These are phyloP conservation scores for Eilema sororculum DNA, from an alignment of 2,888 invertebrate genomes.

Conservation along the genomic window DNA sequence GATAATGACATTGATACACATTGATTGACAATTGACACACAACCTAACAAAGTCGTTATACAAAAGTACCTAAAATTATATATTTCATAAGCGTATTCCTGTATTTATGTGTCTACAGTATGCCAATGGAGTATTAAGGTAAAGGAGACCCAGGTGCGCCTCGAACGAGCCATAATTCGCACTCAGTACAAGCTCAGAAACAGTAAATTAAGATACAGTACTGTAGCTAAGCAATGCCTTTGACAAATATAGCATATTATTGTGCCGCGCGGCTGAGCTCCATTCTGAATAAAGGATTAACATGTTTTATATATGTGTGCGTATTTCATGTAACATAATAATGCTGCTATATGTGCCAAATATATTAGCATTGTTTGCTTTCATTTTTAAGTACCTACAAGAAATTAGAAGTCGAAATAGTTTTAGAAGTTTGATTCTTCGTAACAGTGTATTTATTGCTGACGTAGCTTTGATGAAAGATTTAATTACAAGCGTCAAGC, in stretches of 20 bases:
- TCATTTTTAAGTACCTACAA: background rate
- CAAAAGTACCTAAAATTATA: constrained; percentile 16
- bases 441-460: background rate
- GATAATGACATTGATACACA: no score
- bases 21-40: no score
- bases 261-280: constrained; percentile 58
- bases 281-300: constrained; percentile 45
- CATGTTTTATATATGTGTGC: constrained; percentile 29
- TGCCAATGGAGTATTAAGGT: constrained; percentile 26
- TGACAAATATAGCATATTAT: constrained; percentile 80
- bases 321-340: constrained; percentile 25
- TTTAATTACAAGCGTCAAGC: no score
- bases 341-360: constrained; percentile 1
- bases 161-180: constrained; percentile 73
- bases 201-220: constrained; percentile 72
- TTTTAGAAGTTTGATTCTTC: background rate
- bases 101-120: constrained; percentile 22
- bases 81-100: constrained; percentile 22
- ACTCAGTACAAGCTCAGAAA: constrained; percentile 55
- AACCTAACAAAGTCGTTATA: background rate
- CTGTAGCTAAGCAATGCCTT: constrained; percentile 66
- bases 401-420: background rate
- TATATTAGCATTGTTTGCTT: background rate
- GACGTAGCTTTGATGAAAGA: background rate
- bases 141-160: constrained; percentile 68